Percentiles rank a stretch among this genome's conserved stretches.
Evolutionary conservation across 35 echinoderm and acorn worm genomes (phyloP).

Genomic region (Eucidaris tribuloides): DNA sequence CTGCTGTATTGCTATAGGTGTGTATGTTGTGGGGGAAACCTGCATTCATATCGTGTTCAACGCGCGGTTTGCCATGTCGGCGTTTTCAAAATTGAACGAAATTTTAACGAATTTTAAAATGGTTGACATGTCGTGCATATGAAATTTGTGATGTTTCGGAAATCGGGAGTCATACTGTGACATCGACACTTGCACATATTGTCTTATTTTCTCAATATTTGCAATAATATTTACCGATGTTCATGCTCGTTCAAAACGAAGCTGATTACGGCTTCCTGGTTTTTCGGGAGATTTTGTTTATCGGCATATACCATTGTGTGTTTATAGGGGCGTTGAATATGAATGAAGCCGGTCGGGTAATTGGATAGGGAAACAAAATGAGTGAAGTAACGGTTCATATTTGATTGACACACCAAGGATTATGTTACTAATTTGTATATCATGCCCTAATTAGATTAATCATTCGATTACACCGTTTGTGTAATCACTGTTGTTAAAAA

Average conservation of each 20-base stretch:
- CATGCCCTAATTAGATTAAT: too few species aligned
- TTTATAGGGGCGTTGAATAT: neutral
- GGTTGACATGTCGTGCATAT: neutral
- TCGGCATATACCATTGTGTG: conserved; percentile 3
- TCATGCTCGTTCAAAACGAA: neutral
- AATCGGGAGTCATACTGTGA: too few species aligned
- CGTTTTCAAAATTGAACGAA: neutral
- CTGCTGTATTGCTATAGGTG: too few species aligned
- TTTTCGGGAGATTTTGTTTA: conserved; percentile 15
- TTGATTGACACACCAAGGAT: too few species aligned
- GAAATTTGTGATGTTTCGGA: neutral
- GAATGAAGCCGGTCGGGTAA: too few species aligned
- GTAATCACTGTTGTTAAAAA: too few species aligned
- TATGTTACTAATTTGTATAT: too few species aligned
- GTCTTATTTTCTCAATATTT: neutral
- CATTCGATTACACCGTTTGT: too few species aligned
- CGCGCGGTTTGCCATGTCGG: neutral
- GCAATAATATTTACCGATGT: neutral
- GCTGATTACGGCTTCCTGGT: conserved; percentile 20
- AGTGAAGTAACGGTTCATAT: too few species aligned
- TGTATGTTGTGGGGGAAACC: too few species aligned
- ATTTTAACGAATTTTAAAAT: neutral
- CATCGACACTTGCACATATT: too few species aligned
- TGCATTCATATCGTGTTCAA: neutral
- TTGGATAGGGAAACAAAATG: too few species aligned